phyloP scores from a whole-genome alignment of 2,797 vertebrate genomes.

The Lepus oiostolus region DNA sequence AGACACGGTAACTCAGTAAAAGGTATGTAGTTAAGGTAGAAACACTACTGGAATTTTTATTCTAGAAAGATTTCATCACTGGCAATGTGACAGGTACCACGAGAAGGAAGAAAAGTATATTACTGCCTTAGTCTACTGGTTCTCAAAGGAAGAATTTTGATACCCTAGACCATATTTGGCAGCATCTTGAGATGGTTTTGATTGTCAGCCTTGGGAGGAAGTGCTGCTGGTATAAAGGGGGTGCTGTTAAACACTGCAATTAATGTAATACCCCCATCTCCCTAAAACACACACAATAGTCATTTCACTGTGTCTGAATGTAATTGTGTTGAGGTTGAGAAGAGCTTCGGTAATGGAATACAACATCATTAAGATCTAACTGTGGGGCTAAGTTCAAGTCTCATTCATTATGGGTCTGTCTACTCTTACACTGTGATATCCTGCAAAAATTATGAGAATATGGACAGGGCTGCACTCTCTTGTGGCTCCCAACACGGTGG shows the following conservation, averaged over 20 bases:
- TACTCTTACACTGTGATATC: neutral
- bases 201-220: neutral
- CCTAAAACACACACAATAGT: neutral
- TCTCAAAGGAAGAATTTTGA: neutral
- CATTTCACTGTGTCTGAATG: neutral
- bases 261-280: fast-evolving
- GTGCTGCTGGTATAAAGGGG: neutral
- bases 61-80: neutral
- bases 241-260: neutral
- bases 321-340: neutral
- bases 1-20: neutral
- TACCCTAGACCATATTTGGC: neutral
- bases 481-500: fast-evolving
- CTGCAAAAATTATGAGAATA: neutral
- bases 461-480: neutral
- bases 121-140: neutral
- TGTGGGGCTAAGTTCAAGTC: neutral
- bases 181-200: neutral
- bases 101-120: neutral
- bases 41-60: constrained; percentile 37
- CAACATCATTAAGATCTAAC: neutral
- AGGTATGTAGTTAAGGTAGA: constrained; percentile 30
- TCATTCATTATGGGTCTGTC: neutral
- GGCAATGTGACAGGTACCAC: neutral
- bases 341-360: neutral